A percentile compares a stretch with the other conserved stretches of the same genome.
These are phyloP conservation scores for Tapirus terrestris DNA, from an alignment of 2,113 vertebrate genomes.

Conservation along the genomic window DNA sequence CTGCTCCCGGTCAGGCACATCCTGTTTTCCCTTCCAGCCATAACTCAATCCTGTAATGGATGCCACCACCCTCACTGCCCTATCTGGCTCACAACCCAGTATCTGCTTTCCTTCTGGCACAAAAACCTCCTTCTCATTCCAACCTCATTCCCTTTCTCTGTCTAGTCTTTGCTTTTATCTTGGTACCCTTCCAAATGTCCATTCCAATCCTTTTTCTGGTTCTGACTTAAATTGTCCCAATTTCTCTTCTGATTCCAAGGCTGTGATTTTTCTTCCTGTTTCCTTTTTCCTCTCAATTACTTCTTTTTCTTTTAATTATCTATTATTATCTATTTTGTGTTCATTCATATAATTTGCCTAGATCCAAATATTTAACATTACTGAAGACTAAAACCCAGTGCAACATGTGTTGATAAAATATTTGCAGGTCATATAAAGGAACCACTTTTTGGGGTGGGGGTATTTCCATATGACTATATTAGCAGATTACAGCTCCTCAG, in stretches of 20 bases:
- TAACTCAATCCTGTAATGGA: constrained; percentile 52
- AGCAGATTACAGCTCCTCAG: neutral
- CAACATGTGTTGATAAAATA: neutral
- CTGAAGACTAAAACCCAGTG: neutral
- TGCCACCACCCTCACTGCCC: neutral
- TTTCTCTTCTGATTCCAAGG: neutral
- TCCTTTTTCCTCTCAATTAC: neutral
- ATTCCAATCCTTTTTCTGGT: neutral
- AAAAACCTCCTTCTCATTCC: constrained; percentile 24
- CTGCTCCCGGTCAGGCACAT: constrained; percentile 38
- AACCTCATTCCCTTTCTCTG: constrained; percentile 48
- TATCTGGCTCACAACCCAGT: constrained; percentile 36
- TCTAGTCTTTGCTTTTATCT: constrained; percentile 49
- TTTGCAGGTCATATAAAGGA: neutral
- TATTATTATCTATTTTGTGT: neutral
- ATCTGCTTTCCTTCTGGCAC: constrained; percentile 65
- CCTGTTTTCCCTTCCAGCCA: constrained; percentile 48
- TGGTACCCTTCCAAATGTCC: constrained; percentile 61
- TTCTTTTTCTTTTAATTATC: neutral
- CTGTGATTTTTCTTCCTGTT: neutral
- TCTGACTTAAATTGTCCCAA: constrained; percentile 7
- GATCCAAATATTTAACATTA: neutral
- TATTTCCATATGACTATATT: neutral
- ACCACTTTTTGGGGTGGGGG: neutral
- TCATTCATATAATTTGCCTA: neutral